Conservation (phyloP, 1,140 invertebrate species). For the Wiebesia pumilae region DNA sequence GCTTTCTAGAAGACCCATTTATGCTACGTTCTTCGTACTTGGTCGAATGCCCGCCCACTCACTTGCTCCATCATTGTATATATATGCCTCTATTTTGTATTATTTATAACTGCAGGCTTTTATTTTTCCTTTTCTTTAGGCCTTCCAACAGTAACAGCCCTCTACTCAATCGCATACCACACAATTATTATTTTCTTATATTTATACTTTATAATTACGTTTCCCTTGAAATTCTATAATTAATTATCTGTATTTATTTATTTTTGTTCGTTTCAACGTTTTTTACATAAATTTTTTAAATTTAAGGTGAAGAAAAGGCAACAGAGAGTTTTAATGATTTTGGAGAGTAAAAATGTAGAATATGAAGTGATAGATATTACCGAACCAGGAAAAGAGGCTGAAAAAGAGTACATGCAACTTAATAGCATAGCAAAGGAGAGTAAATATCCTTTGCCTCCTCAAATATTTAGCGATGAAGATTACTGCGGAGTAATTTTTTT, state of each 20-base stretch:
- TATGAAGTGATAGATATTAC: conserved; percentile 95
- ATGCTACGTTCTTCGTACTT: background rate
- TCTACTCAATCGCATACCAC: background rate
- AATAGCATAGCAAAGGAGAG: conserved; percentile 87
- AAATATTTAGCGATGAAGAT: conserved; percentile 93
- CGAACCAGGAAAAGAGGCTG: conserved; percentile 89
- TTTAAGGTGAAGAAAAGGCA: conserved; percentile 95
- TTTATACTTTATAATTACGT: background rate
- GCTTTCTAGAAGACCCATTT: background rate
- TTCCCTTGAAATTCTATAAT: background rate
- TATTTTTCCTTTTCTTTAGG: conserved; percentile 39
- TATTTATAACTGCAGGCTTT: conserved; percentile 40
- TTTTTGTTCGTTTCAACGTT: background rate
- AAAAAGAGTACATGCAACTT: conserved; percentile 94
- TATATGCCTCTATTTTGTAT: conserved; percentile 36
- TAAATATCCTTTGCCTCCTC: conserved; percentile 89
- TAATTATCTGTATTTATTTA: background rate
- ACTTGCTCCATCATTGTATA: background rate
- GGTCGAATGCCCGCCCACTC: background rate
- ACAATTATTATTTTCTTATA: background rate
- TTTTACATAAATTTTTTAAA: background rate
- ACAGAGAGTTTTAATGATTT: conserved; percentile 91
- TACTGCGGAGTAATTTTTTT: conserved; percentile 89
- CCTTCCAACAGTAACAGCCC: conserved; percentile 32
- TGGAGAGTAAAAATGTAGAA: conserved; percentile 91